phyloP scores from a whole-genome alignment of 2,113 vertebrate species.

The Phylloscopus trochilus region DNA sequence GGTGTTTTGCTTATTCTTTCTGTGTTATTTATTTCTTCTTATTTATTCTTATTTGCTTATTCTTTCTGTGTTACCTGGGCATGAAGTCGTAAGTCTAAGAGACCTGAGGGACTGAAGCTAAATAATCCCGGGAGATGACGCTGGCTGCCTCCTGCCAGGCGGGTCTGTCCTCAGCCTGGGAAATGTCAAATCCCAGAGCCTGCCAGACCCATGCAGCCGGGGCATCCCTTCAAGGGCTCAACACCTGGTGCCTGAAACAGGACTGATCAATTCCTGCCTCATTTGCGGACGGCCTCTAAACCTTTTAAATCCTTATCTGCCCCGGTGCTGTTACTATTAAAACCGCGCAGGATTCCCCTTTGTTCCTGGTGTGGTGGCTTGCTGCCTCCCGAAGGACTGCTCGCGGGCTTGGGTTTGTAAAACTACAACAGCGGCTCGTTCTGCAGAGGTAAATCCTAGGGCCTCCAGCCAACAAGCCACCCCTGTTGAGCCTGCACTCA shows the following conservation, averaged over 20 bases:
- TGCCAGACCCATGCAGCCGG: rapidly evolving
- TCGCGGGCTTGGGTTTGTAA: background rate
- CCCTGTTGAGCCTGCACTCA: rapidly evolving
- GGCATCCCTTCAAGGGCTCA: background rate
- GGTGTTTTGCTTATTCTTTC: background rate
- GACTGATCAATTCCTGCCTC: background rate
- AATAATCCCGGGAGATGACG: rapidly evolving
- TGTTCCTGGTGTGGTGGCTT: rapidly evolving
- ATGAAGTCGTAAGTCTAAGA: rapidly evolving
- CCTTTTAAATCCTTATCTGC: too few species aligned
- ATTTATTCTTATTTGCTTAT: too few species aligned
- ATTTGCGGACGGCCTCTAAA: background rate
- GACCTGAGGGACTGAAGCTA: background rate
- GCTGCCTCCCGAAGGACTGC: background rate
- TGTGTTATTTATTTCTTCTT: too few species aligned
- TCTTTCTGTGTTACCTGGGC: background rate
- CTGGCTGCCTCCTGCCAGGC: background rate
- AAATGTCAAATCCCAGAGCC: rapidly evolving
- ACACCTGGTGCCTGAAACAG: background rate
- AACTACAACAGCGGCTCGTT: rapidly evolving
- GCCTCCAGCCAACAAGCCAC: rapidly evolving
- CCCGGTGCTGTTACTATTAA: rapidly evolving
- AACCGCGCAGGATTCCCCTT: rapidly evolving
- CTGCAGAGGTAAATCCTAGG: background rate
- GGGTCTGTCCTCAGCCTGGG: background rate